Evolutionary conservation across 1,140 invertebrate species (phyloP).

Genomic region (Paracyclopina nana): DNA sequence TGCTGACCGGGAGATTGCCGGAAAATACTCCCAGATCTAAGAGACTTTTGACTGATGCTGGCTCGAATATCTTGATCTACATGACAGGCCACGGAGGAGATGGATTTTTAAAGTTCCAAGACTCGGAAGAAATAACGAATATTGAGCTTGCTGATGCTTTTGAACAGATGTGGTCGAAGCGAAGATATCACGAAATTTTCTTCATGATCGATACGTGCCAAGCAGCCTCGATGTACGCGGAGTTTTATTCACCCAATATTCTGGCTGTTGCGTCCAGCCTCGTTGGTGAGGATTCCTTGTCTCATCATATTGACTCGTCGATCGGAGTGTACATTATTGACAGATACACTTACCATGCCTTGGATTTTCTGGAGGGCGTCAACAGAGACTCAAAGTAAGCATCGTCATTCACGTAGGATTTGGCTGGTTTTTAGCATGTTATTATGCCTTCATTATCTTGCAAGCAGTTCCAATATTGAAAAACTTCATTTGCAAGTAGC

Average conservation of each 20-base stretch:
- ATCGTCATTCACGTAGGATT: too few relatives aligned
- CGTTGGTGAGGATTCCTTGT: constrained; percentile 92
- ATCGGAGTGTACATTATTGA: constrained; percentile 99
- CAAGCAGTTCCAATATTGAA: too few relatives aligned
- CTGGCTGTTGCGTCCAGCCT: constrained; percentile 87
- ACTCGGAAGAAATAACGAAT: constrained; percentile 97
- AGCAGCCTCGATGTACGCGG: constrained; percentile 93
- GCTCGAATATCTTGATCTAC: constrained; percentile 92
- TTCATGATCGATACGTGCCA: constrained; percentile 99
- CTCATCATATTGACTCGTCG: constrained; percentile 90
- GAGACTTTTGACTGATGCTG: constrained; percentile 80
- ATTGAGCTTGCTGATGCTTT: constrained; percentile 94
- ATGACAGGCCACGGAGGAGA: constrained; percentile 94
- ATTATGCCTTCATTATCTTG: too few relatives aligned
- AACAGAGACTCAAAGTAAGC: constrained; percentile 64
- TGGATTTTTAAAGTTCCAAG: constrained; percentile 98
- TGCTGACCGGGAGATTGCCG: constrained; percentile 74
- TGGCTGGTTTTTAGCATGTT: too few relatives aligned
- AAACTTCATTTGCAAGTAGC: too few relatives aligned
- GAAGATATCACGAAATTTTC: constrained; percentile 91
- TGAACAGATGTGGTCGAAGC: constrained; percentile 98
- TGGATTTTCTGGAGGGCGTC: constrained; percentile 87
- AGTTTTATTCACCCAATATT: constrained; percentile 95
- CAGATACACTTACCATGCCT: constrained; percentile 89
- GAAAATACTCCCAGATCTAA: constrained; percentile 85